These are phyloP conservation scores for Polia nebulosa DNA, from an alignment of 2,888 invertebrate genomes.

Conservation along the genomic window DNA sequence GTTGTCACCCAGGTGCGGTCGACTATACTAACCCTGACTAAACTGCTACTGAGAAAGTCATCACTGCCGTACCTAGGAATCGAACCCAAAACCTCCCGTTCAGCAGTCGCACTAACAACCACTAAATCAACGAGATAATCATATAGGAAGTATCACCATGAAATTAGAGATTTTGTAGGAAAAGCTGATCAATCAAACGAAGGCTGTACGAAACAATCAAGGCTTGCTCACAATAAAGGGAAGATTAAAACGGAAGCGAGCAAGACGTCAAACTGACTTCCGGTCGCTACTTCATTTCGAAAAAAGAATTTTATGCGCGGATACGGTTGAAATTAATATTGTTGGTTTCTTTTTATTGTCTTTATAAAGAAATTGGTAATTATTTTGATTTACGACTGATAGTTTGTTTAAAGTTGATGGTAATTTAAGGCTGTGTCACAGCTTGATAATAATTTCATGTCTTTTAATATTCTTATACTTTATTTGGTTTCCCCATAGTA, in stretches of 20 bases:
- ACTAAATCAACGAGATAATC: background rate
- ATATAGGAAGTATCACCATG: slow-evolving; percentile 32
- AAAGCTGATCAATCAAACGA: slow-evolving; percentile 51
- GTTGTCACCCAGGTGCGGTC: too few species aligned
- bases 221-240: slow-evolving; percentile 54
- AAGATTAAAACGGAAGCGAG: slow-evolving; percentile 62
- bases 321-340: slow-evolving; percentile 50
- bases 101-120: background rate
- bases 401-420: slow-evolving; percentile 28
- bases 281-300: slow-evolving; percentile 50
- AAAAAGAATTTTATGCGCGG: slow-evolving; percentile 39
- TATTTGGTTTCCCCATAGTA: background rate
- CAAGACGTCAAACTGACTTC: slow-evolving; percentile 45
- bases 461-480: slow-evolving; percentile 1
- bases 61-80: background rate
- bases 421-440: background rate
- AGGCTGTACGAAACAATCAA: slow-evolving; percentile 55
- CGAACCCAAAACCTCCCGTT: background rate
- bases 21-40: too few species aligned
- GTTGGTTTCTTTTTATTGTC: slow-evolving; percentile 42
- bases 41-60: background rate
- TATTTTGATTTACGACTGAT: slow-evolving; percentile 18
- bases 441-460: background rate
- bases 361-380: slow-evolving; percentile 8
- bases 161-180: slow-evolving; percentile 59